These are phyloP conservation scores for Turdus rufiventris DNA, from an alignment of 2,113 vertebrate species.

Conservation along the genomic window DNA sequence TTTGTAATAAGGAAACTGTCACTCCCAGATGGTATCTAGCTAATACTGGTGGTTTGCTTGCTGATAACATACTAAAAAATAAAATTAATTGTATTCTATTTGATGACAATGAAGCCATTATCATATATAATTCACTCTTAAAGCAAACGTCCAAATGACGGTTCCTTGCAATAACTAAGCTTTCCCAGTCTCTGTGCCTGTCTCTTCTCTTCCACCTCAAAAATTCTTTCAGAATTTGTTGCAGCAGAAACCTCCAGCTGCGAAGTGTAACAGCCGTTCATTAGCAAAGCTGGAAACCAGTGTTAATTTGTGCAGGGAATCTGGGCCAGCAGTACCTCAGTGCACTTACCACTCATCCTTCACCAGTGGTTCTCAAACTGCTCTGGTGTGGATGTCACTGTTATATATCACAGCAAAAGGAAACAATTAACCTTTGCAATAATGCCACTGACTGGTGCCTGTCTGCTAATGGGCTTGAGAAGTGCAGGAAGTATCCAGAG, in stretches of 20 bases:
- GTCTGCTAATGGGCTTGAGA: background rate
- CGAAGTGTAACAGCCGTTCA: constrained; percentile 16
- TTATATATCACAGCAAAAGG: background rate
- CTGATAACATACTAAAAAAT: constrained; percentile 83
- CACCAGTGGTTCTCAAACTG: background rate
- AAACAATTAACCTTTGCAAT: background rate
- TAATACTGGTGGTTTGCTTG: constrained; percentile 82
- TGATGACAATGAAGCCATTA: constrained; percentile 80
- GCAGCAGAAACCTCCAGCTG: constrained; percentile 53
- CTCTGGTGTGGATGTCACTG: background rate
- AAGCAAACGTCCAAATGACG: constrained; percentile 69
- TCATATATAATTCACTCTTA: constrained; percentile 78
- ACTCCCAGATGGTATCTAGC: constrained; percentile 81
- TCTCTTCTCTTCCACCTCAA: background rate
- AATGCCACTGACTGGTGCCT: background rate
- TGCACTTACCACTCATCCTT: background rate
- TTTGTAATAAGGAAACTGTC: constrained; percentile 86
- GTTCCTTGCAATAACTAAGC: constrained; percentile 12
- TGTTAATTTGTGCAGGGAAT: constrained; percentile 38
- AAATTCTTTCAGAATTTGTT: constrained; percentile 12
- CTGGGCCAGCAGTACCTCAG: background rate
- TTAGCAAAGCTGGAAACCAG: constrained; percentile 44
- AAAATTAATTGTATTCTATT: constrained; percentile 85
- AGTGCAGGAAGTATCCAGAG: background rate
- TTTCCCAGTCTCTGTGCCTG: background rate